Evolutionary conservation across 2,113 vertebrate species (phyloP).

Genomic region (Laterallus jamaicensis): DNA sequence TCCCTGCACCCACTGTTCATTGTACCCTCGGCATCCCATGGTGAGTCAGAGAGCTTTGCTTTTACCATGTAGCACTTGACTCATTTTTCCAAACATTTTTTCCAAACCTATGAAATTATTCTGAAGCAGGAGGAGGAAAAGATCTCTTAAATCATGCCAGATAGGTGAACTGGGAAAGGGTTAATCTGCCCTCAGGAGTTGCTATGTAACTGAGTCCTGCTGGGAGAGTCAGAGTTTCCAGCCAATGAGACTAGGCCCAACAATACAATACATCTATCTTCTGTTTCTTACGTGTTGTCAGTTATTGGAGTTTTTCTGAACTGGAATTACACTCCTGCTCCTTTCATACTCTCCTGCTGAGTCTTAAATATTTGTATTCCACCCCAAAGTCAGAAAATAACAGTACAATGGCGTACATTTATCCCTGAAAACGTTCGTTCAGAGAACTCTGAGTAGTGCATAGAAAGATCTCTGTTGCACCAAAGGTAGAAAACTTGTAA

Average conservation of each 20-base stretch:
- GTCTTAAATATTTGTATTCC: constrained; percentile 54
- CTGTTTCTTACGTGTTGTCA: constrained; percentile 29
- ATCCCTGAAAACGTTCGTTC: not conserved
- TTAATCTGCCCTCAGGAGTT: constrained; percentile 55
- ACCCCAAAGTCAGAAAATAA: constrained; percentile 15
- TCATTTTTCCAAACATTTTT: not conserved
- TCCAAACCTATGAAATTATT: not conserved
- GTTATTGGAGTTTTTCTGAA: constrained; percentile 56
- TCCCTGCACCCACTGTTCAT: not conserved
- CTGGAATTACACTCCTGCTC: constrained; percentile 47
- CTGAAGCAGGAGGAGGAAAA: not conserved
- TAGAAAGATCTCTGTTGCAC: not conserved
- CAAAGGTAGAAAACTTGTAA: not conserved
- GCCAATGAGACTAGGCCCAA: constrained; percentile 11
- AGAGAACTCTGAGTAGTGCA: not conserved
- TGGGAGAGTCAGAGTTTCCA: constrained; percentile 36
- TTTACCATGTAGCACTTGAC: not conserved
- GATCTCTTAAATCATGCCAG: not conserved
- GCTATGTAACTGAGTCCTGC: constrained; percentile 52
- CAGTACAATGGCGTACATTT: not conserved
- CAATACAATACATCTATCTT: constrained; percentile 58
- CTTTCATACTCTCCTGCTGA: constrained; percentile 22
- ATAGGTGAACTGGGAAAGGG: not conserved
- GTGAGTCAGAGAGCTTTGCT: constrained; percentile 9
- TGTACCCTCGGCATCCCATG: not conserved